Evolutionary conservation across 2,113 vertebrate genomes (phyloP).

Genomic region (Semnornis frantzii): DNA sequence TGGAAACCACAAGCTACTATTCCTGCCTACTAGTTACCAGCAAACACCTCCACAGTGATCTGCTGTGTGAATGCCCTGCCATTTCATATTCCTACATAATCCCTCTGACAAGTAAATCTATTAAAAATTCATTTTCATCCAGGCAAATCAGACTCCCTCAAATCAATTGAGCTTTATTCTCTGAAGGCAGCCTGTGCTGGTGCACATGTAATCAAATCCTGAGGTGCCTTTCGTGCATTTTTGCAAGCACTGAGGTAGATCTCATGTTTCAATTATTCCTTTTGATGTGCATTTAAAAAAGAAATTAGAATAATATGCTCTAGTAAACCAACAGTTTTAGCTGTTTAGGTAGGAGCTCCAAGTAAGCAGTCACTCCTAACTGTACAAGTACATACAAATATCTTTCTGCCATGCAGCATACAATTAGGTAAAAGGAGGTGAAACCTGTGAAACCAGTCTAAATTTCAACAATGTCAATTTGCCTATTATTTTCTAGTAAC

Average conservation of each 20-base stretch:
- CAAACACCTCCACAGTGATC: background rate
- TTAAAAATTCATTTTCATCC: conserved; percentile 50
- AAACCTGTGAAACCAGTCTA: background rate
- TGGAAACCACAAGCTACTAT: accelerated
- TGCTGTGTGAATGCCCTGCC: background rate
- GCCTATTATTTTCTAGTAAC: background rate
- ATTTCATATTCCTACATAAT: background rate
- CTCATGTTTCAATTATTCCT: conserved; percentile 36
- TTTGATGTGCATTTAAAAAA: conserved; percentile 25
- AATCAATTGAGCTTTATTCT: conserved; percentile 44
- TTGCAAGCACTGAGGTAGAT: background rate
- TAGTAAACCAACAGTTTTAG: conserved; percentile 1
- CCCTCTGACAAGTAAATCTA: conserved; percentile 14
- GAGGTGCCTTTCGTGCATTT: conserved; percentile 22
- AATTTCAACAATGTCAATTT: background rate
- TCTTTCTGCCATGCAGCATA: background rate
- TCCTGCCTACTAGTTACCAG: background rate
- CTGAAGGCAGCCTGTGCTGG: conserved; percentile 16
- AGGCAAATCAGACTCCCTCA: conserved; percentile 1
- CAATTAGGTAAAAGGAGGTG: background rate
- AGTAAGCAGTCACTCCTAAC: background rate
- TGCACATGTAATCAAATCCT: conserved; percentile 32
- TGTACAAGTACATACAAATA: background rate
- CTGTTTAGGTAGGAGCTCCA: background rate
- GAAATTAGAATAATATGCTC: conserved; percentile 19